Conservation (phyloP, 2,888 invertebrate species). For the Pachycephus smyrnensis region DNA sequence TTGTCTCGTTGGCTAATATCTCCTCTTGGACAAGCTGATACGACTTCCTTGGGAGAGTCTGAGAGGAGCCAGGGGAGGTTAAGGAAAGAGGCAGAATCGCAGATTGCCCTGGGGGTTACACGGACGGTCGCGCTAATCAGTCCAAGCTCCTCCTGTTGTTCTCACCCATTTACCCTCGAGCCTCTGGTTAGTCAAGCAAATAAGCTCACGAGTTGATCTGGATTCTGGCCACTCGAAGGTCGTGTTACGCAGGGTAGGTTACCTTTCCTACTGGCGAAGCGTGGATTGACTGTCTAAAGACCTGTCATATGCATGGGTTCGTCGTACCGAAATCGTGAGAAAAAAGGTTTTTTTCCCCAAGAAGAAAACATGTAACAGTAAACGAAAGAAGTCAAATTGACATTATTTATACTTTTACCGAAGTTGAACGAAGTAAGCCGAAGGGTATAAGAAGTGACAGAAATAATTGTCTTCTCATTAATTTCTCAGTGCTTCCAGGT, state of each 20-base stretch:
- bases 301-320: not conserved
- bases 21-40: conserved; percentile 22
- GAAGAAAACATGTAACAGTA: not conserved
- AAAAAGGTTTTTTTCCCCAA: not conserved
- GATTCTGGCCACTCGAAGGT: conserved; percentile 14
- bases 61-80: not conserved
- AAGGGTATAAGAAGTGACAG: not conserved
- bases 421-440: not conserved
- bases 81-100: conserved; percentile 22
- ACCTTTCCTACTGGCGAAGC: not conserved
- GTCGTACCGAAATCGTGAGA: not conserved
- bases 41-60: conserved; percentile 8
- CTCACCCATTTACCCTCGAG: not conserved
- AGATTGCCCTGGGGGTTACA: conserved; percentile 39
- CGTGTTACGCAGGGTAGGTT: conserved; percentile 6
- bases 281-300: not conserved
- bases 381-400: not conserved
- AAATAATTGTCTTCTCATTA: not conserved
- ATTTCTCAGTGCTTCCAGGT: not conserved
- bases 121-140: conserved; percentile 43
- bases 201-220: conserved; percentile 9
- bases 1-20: conserved; percentile 24
- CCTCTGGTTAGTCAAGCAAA: conserved; percentile 14
- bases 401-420: not conserved
- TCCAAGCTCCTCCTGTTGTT: conserved; percentile 27